Evolutionary conservation across 2,888 invertebrate genomes (phyloP), one percentile per base, ranked within the genome.

Genomic region (Punctoribates punctum): DNA sequence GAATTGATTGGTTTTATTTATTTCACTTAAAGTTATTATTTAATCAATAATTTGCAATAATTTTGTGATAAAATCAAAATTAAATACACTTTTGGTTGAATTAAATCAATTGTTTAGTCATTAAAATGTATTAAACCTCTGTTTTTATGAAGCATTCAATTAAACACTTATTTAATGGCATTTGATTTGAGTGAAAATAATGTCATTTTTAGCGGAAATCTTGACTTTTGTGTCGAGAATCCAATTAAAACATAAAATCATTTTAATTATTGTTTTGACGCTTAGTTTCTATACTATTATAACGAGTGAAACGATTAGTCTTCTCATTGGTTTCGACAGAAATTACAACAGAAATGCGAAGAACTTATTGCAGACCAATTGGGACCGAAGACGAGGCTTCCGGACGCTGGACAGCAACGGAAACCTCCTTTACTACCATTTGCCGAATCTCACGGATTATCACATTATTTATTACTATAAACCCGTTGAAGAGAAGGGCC

Each of bases 391-490:
- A 20, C 65, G 65, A 13, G 65, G 65, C 29, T 11, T 17, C 8
- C 65, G 65, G 13, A 65, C 34, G 9, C 2, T 23, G n/a, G 48
- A 75, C 51, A 13, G 29, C 8, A 73, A 51, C n/a, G 75, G 75
- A 27, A 25, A 46, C n/a, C 42, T 72, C 6, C 34, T 75, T 23
- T 72, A 46, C 51, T 75, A 29, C 46, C 48, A 75, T 73, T 57
- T 75, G 51, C 72, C 75, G 13, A 72, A 38, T 27, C 27, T 72
- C 29, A 51, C 51, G 15, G 75, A 72, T 60, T 72, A 60, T 29
- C 29, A 72, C 25, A 72, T 75, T 9, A 46, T 25, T 23, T 51
- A 38, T n/a, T 46, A 75, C 34, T 75, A 60, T 75, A 51, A 46
- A 15, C 8, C 8, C 11, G 15, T 27, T 27, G 25, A 11, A 9